These are phyloP conservation scores for Bembecia ichneumoniformis DNA, from an alignment of 2,888 invertebrate species.

Conservation along the genomic window DNA sequence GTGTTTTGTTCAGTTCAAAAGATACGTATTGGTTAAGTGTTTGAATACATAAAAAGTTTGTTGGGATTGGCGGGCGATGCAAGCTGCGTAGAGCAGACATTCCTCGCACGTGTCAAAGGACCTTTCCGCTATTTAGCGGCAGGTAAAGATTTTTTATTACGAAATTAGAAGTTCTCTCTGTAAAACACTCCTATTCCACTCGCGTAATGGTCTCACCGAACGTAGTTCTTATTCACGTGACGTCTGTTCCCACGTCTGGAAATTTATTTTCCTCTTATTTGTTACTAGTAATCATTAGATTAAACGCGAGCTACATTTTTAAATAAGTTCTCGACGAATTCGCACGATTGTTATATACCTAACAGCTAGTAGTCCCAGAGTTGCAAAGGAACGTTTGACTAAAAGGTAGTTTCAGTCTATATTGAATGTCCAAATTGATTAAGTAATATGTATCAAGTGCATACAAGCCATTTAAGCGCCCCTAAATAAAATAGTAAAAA, in stretches of 20 bases:
- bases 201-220: constrained; percentile 29
- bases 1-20: constrained; percentile 18
- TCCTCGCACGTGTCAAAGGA: constrained; percentile 61
- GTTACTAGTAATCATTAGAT: neutral
- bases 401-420: no score
- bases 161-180: constrained; percentile 34
- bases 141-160: constrained; percentile 61
- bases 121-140: constrained; percentile 62
- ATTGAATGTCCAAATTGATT: no score
- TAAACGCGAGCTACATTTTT: neutral
- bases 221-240: constrained; percentile 30
- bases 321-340: neutral
- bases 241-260: constrained; percentile 28
- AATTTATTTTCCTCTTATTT: neutral
- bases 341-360: no score
- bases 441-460: no score
- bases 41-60: constrained; percentile 13
- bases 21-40: constrained; percentile 14
- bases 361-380: no score
- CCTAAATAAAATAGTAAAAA: no score
- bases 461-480: no score
- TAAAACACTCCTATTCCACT: constrained; percentile 41
- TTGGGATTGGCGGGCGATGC: constrained; percentile 14
- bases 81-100: constrained; percentile 36
- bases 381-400: no score